A percentile compares a stretch with the other conserved stretches of the same genome.
phyloP scores from a whole-genome alignment of 2,113 vertebrate genomes.

The Saguinus midas region DNA sequence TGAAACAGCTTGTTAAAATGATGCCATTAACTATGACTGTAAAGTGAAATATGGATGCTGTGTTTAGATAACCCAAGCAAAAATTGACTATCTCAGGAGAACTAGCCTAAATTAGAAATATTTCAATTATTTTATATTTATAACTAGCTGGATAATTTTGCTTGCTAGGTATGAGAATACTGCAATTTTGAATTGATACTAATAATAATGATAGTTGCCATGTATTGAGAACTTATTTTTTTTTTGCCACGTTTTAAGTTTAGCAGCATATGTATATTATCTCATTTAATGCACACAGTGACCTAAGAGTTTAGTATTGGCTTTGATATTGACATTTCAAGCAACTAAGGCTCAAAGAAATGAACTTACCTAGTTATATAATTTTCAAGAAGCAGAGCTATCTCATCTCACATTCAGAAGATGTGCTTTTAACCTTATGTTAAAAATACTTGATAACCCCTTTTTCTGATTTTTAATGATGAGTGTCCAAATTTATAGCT shows the following conservation, averaged over 20 bases:
- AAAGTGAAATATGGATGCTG: background rate
- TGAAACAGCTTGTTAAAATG: background rate
- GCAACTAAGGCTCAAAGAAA: background rate
- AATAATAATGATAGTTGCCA: background rate
- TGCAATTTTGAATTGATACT: background rate
- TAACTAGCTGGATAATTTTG: background rate
- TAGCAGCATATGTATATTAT: background rate
- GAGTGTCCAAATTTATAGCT: background rate
- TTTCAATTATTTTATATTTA: background rate
- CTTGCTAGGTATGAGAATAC: background rate
- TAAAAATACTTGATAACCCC: background rate
- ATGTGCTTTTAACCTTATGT: background rate
- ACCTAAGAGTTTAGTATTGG: background rate
- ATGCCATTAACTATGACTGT: background rate
- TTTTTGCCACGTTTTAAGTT: background rate
- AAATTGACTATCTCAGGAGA: background rate
- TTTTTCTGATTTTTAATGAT: background rate
- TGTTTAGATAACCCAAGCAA: constrained; percentile 12
- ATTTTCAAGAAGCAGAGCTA: background rate
- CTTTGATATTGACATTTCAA: constrained; percentile 3
- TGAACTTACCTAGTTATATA: background rate
- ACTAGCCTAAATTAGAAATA: background rate
- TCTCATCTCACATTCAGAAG: background rate
- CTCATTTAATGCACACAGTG: background rate
- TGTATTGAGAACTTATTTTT: background rate